Evolutionary conservation across 92 coral and sea anemone genomes (phyloP).

Genomic region (Epizoanthus scotinus): DNA sequence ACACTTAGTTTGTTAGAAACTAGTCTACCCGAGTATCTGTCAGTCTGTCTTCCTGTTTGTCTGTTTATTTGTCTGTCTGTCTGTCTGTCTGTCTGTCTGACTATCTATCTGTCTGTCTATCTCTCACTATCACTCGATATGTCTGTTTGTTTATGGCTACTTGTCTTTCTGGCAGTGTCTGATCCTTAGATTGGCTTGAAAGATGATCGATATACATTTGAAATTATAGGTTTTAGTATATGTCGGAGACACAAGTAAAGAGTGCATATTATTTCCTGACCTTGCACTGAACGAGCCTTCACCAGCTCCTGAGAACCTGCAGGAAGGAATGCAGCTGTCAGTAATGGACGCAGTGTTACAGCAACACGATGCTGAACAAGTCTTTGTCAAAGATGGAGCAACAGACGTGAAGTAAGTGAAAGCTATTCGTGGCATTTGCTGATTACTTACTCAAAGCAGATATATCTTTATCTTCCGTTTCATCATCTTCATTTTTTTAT

Average conservation of each 20-base stretch:
- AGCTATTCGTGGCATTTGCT: neutral
- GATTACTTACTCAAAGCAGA: neutral
- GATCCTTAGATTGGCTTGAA: neutral
- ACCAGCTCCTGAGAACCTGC: slow-evolving; percentile 76
- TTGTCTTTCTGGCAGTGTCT: neutral
- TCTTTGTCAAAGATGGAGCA: slow-evolving; percentile 50
- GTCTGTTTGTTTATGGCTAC: neutral
- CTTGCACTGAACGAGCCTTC: slow-evolving; percentile 95
- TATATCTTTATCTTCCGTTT: too few relatives aligned
- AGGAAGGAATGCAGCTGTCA: slow-evolving; percentile 67
- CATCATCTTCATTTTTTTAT: neutral
- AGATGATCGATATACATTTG: neutral
- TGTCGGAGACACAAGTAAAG: slow-evolving; percentile 90
- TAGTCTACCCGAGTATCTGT: too few relatives aligned
- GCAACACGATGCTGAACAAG: slow-evolving; percentile 71
- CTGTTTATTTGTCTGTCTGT: neutral
- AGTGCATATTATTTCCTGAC: slow-evolving; percentile 91
- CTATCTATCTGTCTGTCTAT: neutral
- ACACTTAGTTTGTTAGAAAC: too few relatives aligned
- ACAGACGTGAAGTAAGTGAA: slow-evolving; percentile 68
- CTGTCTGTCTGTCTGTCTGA: too few relatives aligned
- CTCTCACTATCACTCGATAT: neutral
- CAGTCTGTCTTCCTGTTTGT: too few relatives aligned
- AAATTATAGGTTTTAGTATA: slow-evolving; percentile 60
- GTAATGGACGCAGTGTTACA: slow-evolving; percentile 78